Percentiles rank a stretch among this genome's conserved stretches.
phyloP scores from a whole-genome alignment of 2,113 vertebrate genomes.

The Callospermophilus lateralis region DNA sequence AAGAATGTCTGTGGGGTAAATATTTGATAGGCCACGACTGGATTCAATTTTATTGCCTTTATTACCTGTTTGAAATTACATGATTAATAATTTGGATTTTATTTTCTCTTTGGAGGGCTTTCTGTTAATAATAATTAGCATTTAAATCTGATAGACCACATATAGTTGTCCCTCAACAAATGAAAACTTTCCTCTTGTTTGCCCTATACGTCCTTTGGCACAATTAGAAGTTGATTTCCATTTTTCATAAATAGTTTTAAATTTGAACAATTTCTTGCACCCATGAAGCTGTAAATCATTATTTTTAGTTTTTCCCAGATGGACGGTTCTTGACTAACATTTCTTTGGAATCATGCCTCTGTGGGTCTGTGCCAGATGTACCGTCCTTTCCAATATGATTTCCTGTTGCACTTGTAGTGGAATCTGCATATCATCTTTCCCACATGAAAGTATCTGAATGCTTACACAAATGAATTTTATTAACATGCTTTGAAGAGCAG shows the following conservation, averaged over 20 bases:
- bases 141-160: slow-evolving; percentile 80
- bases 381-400: slow-evolving; percentile 63
- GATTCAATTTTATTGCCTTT: slow-evolving; percentile 93
- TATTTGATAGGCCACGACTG: slow-evolving; percentile 92
- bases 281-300: slow-evolving; percentile 81
- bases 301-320: slow-evolving; percentile 56
- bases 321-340: slow-evolving; percentile 37
- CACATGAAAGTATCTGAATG: slow-evolving; percentile 69
- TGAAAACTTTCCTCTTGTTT: slow-evolving; percentile 67
- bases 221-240: slow-evolving; percentile 72
- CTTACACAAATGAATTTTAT: slow-evolving; percentile 77
- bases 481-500: background rate
- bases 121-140: slow-evolving; percentile 86
- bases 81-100: slow-evolving; percentile 84
- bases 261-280: slow-evolving; percentile 67
- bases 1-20: slow-evolving; percentile 91
- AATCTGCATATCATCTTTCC: slow-evolving; percentile 62
- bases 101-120: slow-evolving; percentile 87
- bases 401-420: slow-evolving; percentile 75
- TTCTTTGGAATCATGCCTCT: slow-evolving; percentile 81
- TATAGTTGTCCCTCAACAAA: slow-evolving; percentile 84
- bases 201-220: slow-evolving; percentile 66
- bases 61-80: slow-evolving; percentile 86
- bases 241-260: slow-evolving; percentile 76
- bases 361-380: slow-evolving; percentile 20